phyloP scores from a whole-genome alignment of 2,113 vertebrate genomes.

The Calypte anna region DNA sequence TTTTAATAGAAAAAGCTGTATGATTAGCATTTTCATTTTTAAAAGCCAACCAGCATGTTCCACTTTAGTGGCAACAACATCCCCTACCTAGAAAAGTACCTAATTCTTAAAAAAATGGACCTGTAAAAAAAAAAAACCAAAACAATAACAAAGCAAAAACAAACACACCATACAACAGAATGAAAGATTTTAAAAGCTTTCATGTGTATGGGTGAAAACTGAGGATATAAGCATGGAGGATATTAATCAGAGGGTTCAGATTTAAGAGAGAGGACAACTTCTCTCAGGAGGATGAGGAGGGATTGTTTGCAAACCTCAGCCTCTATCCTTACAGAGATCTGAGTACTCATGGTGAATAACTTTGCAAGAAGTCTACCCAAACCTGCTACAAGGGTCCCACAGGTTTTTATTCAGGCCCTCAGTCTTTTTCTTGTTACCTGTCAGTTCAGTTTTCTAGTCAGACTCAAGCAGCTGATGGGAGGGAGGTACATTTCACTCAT shows the following conservation, averaged over 20 bases:
- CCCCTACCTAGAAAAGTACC: neutral
- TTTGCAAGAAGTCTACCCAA: neutral
- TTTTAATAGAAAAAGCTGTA: neutral
- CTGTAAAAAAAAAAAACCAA: neutral
- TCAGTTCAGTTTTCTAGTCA: neutral
- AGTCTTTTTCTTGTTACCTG: neutral
- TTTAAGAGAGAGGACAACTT: neutral
- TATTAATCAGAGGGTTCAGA: neutral
- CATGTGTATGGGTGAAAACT: neutral
- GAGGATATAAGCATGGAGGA: neutral
- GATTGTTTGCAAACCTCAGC: neutral
- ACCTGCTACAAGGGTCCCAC: neutral
- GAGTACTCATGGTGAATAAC: neutral
- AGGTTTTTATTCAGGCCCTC: neutral
- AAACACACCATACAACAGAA: no score
- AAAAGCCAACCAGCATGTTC: neutral
- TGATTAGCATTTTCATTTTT: neutral
- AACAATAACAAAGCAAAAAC: no score
- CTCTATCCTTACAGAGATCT: neutral
- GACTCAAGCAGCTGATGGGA: neutral
- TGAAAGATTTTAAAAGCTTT: neutral
- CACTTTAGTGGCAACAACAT: neutral
- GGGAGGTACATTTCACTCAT: neutral
- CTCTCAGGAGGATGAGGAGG: neutral
- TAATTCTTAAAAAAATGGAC: neutral